A percentile compares a stretch with the other conserved stretches of the same genome.
These are phyloP conservation scores for Emydocephalus ijimae DNA, from an alignment of 2,113 vertebrate species.

Conservation along the genomic window DNA sequence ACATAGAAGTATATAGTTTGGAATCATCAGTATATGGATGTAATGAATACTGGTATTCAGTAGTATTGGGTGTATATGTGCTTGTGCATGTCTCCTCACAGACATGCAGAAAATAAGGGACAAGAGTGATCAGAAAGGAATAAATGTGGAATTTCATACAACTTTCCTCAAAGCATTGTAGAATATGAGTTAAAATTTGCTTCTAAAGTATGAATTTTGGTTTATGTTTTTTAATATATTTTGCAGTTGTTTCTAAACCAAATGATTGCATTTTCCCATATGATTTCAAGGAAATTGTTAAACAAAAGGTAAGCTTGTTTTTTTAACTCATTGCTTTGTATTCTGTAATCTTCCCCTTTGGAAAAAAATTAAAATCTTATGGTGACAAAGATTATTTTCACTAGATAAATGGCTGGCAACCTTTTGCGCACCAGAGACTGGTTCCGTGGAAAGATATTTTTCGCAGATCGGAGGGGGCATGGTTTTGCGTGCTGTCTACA, in stretches of 20 bases:
- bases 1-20: not conserved
- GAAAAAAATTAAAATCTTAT: not conserved
- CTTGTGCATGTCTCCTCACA: not conserved
- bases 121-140: not conserved
- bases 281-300: conserved; percentile 84
- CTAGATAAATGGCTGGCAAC: not conserved
- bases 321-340: not conserved
- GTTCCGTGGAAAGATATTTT: not conserved
- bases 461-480: not conserved
- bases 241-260: conserved; percentile 87
- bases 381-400: not conserved
- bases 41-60: not conserved
- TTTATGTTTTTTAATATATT: conserved; percentile 25
- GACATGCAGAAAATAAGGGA: not conserved
- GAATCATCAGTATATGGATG: not conserved
- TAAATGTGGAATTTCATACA: not conserved
- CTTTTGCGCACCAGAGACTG: not conserved
- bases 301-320: conserved; percentile 78
- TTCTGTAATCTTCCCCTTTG: not conserved
- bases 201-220: not conserved
- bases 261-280: conserved; percentile 93
- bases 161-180: not conserved
- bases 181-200: not conserved
- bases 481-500: not conserved
- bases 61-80: not conserved